These are phyloP conservation scores for Anolis apletophallus DNA, from an alignment of 2,797 vertebrate genomes.

Conservation along the genomic window DNA sequence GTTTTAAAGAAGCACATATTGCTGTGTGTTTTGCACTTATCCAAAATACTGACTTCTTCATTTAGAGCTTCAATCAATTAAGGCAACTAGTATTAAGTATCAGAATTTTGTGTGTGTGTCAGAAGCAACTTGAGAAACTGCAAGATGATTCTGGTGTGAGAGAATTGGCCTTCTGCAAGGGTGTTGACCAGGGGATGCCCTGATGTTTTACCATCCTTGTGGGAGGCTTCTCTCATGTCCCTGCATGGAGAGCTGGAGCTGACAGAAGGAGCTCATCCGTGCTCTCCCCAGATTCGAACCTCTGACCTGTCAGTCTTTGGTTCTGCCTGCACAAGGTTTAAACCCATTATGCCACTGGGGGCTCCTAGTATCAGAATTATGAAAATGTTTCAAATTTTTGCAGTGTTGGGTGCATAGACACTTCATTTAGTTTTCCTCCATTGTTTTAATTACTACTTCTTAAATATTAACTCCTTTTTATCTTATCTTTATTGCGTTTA, in stretches of 20 bases:
- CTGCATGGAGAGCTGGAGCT: too few relatives aligned
- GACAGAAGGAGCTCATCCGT: too few relatives aligned
- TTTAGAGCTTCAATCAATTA: neutral
- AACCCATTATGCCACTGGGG: too few relatives aligned
- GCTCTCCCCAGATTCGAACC: too few relatives aligned
- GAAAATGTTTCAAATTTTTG: neutral
- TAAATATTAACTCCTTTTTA: neutral
- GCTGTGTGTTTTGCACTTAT: neutral
- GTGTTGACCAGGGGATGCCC: too few relatives aligned
- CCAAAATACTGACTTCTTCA: neutral
- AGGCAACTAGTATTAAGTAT: neutral
- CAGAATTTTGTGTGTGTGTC: neutral
- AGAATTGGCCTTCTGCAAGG: too few relatives aligned
- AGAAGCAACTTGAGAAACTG: too few relatives aligned
- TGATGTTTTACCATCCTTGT: too few relatives aligned
- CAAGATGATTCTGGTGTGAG: too few relatives aligned
- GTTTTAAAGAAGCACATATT: neutral
- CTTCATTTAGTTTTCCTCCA: neutral
- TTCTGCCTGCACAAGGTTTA: too few relatives aligned
- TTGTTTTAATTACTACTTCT: neutral
- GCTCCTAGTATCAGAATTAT: neutral
- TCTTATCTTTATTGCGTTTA: neutral
- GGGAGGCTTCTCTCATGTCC: too few relatives aligned
- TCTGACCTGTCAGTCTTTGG: too few relatives aligned
- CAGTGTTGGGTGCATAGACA: neutral